Conservation (phyloP, 2,113 vertebrate genomes). For the Sceloporus tristichus region DNA sequence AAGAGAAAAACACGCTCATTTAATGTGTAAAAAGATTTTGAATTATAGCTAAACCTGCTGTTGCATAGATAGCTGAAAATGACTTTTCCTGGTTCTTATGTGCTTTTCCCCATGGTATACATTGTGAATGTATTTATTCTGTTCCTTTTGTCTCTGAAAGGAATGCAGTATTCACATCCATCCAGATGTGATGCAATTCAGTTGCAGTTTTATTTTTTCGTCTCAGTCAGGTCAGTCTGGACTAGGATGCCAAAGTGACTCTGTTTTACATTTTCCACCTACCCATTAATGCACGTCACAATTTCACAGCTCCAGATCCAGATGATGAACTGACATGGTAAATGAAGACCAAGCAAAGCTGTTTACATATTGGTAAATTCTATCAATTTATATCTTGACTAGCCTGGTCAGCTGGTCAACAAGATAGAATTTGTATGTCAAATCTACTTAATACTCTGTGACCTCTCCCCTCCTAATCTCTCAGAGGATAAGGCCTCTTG, state of each 20-base stretch:
- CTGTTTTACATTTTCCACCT: neutral
- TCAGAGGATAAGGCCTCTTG: neutral
- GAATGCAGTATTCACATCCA: constrained; percentile 23
- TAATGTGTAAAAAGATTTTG: constrained; percentile 23
- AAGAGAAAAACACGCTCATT: constrained; percentile 29
- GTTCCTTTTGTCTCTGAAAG: constrained; percentile 16
- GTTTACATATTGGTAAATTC: too few species aligned
- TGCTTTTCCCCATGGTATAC: constrained; percentile 34
- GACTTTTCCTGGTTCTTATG: constrained; percentile 37
- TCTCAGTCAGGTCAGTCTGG: neutral
- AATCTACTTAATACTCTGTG: neutral
- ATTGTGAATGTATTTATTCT: constrained; percentile 45
- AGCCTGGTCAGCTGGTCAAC: neutral
- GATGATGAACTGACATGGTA: too few species aligned
- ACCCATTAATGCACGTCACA: neutral
- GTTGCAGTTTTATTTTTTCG: neutral
- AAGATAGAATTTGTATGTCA: neutral
- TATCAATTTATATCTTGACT: too few species aligned
- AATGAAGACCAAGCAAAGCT: too few species aligned
- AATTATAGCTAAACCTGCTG: constrained; percentile 46
- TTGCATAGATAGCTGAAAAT: constrained; percentile 43
- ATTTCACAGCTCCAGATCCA: neutral
- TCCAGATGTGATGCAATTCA: constrained; percentile 33
- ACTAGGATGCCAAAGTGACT: neutral
- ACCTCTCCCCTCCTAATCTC: too few species aligned